Evolutionary conservation across 2,797 vertebrate species (phyloP).

Genomic region (Microchirus variegatus): DNA sequence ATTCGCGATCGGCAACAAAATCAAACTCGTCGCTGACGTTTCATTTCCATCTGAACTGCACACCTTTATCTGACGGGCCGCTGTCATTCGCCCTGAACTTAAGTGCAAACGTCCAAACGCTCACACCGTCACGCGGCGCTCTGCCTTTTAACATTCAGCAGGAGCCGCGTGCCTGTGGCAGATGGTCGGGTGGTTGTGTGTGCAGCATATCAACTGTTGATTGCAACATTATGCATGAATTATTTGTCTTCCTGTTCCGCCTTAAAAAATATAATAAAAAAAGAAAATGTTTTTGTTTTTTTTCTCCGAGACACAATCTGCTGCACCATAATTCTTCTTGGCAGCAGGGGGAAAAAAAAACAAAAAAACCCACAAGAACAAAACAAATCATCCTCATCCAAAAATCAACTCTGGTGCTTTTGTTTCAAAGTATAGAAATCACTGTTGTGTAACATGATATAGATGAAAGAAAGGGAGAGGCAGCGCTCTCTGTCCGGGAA

Average conservation of each 20-base stretch:
- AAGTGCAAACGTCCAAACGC: conserved; percentile 26
- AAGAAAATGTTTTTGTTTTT: conserved; percentile 16
- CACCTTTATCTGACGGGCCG: conserved; percentile 14
- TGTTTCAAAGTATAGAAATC: conserved; percentile 13
- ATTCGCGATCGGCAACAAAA: conserved; percentile 20
- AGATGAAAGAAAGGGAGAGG: neutral
- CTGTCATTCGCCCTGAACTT: conserved; percentile 28
- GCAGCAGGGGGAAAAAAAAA: conserved; percentile 9
- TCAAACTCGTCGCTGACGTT: conserved; percentile 33
- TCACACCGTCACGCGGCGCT: conserved; percentile 3
- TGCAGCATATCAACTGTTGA: conserved; percentile 68
- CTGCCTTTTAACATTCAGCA: conserved; percentile 47
- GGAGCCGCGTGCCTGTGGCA: conserved; percentile 20
- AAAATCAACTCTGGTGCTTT: conserved; percentile 14
- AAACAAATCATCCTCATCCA: conserved; percentile 5
- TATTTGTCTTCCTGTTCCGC: conserved; percentile 62
- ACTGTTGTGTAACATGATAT: neutral
- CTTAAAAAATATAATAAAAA: conserved; percentile 26
- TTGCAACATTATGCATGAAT: conserved; percentile 75
- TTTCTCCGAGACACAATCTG: conserved; percentile 51
- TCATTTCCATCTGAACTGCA: neutral
- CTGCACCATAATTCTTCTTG: conserved; percentile 41
- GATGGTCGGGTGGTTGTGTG: conserved; percentile 63
- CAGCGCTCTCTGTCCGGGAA: neutral
- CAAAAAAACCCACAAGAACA: neutral